Base-by-base conservation (phyloP, 2,113 vertebrate species). In the Clarias batrachus region DNA sequence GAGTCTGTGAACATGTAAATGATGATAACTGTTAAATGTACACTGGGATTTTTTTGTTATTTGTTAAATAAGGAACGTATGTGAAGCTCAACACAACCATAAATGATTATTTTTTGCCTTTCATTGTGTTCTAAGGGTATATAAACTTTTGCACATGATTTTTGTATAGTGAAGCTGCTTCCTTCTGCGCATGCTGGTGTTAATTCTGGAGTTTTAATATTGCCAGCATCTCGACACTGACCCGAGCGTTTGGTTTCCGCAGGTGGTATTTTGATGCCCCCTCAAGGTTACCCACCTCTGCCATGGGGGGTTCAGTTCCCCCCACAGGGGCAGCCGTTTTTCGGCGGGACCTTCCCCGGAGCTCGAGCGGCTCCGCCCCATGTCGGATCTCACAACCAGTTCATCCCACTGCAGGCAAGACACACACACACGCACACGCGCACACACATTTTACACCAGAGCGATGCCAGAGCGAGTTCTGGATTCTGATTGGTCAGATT, bases 341-440 rank as follows among this genome's bases (percentile, higher is more conserved):
- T 94, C 70, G 93, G 95, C 11, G 93, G 96, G 77, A 91, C 96
- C 4, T 97, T 96, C 85, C 93, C 97, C 2, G 96, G 96, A 17
- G 92, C 90, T 8, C 70, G 93, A 59, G 93, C 92, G 7, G 89
- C 95, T 81, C 88, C 93, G 70, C 92, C 95, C 76, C 94, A 96
- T 68, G 92, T 95, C 52, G 97, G 96, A 80, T 94, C 96, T 63
- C 98, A 98, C 93, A 97, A 96, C 94, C 98, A 99, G 92, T 99
- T 99, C 92, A 96, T 99, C 92, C 98, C 98, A 41, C 91, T 99
- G 52, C 98, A 99, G 96, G 98, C 97, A 90, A 94, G 92, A 37
- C 48, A 8, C 27, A 60, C 14, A 8, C 27, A 60, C 2, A 4
- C 19, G 14, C 21, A 33, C 60, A n/a, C 59, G 56, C 37, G 30